Evolutionary conservation across 1,140 invertebrate species (phyloP), one percentile per base, ranked within the genome.

Genomic region (Cyrtorhinus lividipennis): DNA sequence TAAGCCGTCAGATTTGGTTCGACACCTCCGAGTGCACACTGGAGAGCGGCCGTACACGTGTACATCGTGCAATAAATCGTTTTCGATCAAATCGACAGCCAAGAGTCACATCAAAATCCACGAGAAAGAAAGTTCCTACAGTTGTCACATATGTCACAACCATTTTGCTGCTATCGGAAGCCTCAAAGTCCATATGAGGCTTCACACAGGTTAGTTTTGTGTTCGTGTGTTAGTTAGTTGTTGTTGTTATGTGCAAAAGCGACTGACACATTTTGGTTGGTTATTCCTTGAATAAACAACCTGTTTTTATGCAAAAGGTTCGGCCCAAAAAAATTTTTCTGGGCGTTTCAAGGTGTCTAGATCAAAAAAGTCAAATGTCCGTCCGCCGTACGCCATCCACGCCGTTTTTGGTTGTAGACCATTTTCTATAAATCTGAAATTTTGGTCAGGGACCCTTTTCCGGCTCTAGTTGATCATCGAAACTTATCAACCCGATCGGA

Each of bases 141-240:
- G 69, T 13, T 85, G 83, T 67, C 76, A 81, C 56, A 74, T 83
- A 3, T 85, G 83, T 66, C 75, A 74, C 60, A 76, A 74, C 62
- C 66, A 75, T 23, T 84, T 83, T 68, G 75, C 81, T 8, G 81
- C 80, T 0, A 82, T 80, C 65, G 80, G 81, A 2, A 81, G 78
- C 62, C 71, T 87, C 0, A 85, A 84, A 70, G 80, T 87, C 13
- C 86, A 88, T 69, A 85, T 87, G 82, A 68, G 83, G 61, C 70
- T 84, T 0, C 83, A 85, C 68, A 83, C 83, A 58, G 78, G 78
- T 78, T 67, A 68, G 53, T 64, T 57, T 56, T 8, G 23, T 22
- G n/a, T 24, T n/a, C 26, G 3, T 12, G 23, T 22, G 58, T 18
- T 59, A 13, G 45, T 45, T 24, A n/a, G 38, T 63, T 65, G 22